These are phyloP conservation scores for Montipora capricornis DNA, from an alignment of 64 coral and sea anemone genomes.

Conservation along the genomic window DNA sequence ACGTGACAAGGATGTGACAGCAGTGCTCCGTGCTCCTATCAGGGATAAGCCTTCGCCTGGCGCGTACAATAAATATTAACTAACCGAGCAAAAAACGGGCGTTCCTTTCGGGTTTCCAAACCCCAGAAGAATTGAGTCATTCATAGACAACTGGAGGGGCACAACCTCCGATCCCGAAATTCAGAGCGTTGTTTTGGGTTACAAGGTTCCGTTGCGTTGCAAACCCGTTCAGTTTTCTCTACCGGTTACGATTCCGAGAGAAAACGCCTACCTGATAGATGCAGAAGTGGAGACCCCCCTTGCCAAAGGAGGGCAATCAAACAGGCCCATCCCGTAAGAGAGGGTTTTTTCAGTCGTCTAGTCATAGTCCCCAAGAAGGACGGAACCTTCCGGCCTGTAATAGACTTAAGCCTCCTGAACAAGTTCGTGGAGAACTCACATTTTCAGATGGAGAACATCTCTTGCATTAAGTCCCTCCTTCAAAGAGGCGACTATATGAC, in stretches of 20 bases:
- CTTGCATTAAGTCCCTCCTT: conserved; percentile 11
- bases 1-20: no score
- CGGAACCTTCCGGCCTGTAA: conserved; percentile 34
- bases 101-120: conserved; percentile 5
- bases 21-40: not conserved
- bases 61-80: not conserved
- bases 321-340: not conserved
- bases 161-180: conserved; percentile 45
- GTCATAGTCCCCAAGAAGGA: conserved; percentile 61
- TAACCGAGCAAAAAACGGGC: conserved; percentile 7
- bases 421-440: conserved; percentile 6
- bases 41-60: not conserved
- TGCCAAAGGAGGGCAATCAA: not conserved
- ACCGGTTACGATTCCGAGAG: not conserved
- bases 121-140: not conserved
- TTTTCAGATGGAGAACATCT: conserved; percentile 66
- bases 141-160: conserved; percentile 15
- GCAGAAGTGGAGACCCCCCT: not conserved
- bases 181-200: conserved; percentile 20
- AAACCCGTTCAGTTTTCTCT: not conserved
- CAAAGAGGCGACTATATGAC: conserved; percentile 20
- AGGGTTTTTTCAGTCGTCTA: not conserved
- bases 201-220: conserved; percentile 13
- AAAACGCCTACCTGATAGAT: not conserved
- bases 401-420: conserved; percentile 50